Evolutionary conservation across 2,113 vertebrate genomes (phyloP).

Genomic region (Micronisus gabar): DNA sequence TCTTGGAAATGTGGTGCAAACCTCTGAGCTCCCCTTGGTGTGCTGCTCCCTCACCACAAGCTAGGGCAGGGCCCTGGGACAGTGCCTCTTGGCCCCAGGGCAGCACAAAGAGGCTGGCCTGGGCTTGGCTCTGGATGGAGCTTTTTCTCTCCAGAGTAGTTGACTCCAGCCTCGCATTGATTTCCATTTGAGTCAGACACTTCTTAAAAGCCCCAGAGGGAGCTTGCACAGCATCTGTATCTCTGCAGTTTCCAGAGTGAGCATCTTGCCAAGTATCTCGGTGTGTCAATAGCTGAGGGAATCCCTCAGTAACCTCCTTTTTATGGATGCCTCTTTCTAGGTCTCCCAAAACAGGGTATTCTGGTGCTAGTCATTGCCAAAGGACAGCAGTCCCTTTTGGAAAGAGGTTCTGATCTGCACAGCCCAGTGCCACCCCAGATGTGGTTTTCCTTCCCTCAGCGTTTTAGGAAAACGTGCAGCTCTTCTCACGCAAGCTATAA

Average conservation of each 20-base stretch:
- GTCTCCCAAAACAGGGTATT: neutral
- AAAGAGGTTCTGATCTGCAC: neutral
- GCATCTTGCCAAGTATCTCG: neutral
- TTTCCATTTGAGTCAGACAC: constrained; percentile 48
- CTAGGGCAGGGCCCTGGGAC: neutral
- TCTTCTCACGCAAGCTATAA: neutral
- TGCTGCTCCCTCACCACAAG: neutral
- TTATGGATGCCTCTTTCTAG: neutral
- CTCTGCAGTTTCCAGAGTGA: neutral
- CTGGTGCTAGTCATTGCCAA: neutral
- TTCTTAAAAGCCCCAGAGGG: constrained; percentile 39
- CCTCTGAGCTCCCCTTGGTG: neutral
- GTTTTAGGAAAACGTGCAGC: neutral
- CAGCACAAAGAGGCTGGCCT: neutral
- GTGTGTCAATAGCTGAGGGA: neutral
- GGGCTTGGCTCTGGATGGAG: neutral
- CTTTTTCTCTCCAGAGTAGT: neutral
- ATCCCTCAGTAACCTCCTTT: constrained; percentile 12
- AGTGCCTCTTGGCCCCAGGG: neutral
- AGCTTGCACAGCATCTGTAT: constrained; percentile 16
- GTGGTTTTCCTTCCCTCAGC: neutral
- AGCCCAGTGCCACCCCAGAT: neutral
- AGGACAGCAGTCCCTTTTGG: neutral
- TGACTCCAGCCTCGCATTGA: neutral
- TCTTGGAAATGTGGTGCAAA: neutral